phyloP scores from a whole-genome alignment of 2,797 vertebrate species.

The Sarcophilus harrisii region DNA sequence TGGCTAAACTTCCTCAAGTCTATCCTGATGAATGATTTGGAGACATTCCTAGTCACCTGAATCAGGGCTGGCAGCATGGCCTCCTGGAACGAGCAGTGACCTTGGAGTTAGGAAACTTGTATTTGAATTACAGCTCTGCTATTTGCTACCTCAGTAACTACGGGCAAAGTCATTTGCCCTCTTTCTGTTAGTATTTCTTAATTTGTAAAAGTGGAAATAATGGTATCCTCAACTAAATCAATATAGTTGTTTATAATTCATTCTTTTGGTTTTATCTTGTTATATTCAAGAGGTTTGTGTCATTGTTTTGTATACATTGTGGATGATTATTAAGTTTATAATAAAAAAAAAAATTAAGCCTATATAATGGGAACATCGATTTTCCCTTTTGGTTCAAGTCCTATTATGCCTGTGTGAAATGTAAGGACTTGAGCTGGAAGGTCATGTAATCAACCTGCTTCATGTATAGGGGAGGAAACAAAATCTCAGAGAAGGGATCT shows the following conservation, averaged over 20 bases:
- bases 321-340: not conserved
- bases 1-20: not conserved
- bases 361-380: not conserved
- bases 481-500: not conserved
- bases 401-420: not conserved
- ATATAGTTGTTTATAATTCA: not conserved
- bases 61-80: not conserved
- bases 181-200: not conserved
- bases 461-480: not conserved
- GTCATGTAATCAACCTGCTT: not conserved
- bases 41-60: constrained; percentile 7
- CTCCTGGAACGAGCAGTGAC: not conserved
- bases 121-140: not conserved
- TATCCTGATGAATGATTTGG: constrained; percentile 1
- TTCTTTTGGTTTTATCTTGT: not conserved
- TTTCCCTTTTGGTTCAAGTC: not conserved
- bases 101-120: not conserved
- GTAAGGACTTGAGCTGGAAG: not conserved
- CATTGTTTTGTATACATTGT: not conserved
- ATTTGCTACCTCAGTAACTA: not conserved
- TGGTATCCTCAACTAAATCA: not conserved
- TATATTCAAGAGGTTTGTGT: not conserved
- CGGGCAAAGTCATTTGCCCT: not conserved
- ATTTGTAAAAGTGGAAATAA: not conserved
- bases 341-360: not conserved